Evolutionary conservation across 1,140 invertebrate species (phyloP).

Genomic region (Drosophila aff.): DNA sequence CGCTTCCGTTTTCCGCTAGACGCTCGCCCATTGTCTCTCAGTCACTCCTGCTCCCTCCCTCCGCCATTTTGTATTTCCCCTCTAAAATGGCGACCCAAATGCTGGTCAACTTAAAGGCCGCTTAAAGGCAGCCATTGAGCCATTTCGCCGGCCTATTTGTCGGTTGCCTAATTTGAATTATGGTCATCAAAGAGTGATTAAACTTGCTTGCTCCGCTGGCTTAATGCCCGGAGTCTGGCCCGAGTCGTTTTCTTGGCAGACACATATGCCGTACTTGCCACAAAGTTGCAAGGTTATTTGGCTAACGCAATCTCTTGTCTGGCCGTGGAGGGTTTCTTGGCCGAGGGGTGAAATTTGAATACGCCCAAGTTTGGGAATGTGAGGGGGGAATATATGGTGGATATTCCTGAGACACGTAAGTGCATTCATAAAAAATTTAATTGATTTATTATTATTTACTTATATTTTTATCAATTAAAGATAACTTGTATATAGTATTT

Average conservation of each 20-base stretch:
- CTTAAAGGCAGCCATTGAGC: conserved; percentile 53
- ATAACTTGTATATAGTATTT: neutral
- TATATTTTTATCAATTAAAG: no score
- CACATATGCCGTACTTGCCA: conserved; percentile 36
- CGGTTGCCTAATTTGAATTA: conserved; percentile 79
- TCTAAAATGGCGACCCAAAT: conserved; percentile 41
- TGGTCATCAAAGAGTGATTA: conserved; percentile 76
- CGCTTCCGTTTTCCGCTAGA: conserved; percentile 72
- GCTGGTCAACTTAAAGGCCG: conserved; percentile 66
- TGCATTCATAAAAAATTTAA: no score
- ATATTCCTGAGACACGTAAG: no score
- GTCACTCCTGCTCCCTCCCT: conserved; percentile 1
- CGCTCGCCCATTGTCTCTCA: conserved; percentile 39
- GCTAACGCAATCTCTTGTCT: conserved; percentile 24
- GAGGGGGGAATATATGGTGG: neutral
- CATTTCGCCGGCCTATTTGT: conserved; percentile 65
- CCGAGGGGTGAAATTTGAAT: conserved; percentile 1
- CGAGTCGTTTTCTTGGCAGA: conserved; percentile 56
- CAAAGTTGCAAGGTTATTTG: conserved; percentile 36
- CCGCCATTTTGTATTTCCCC: conserved; percentile 20
- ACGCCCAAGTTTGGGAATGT: conserved; percentile 8
- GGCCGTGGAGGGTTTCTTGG: neutral
- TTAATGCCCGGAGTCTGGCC: conserved; percentile 46
- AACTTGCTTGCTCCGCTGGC: conserved; percentile 67
- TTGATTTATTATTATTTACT: no score